A percentile compares a stretch with the other conserved stretches of the same genome.
Conservation (phyloP, 2,888 invertebrate genomes). For the Eupithecia tripunctaria region DNA sequence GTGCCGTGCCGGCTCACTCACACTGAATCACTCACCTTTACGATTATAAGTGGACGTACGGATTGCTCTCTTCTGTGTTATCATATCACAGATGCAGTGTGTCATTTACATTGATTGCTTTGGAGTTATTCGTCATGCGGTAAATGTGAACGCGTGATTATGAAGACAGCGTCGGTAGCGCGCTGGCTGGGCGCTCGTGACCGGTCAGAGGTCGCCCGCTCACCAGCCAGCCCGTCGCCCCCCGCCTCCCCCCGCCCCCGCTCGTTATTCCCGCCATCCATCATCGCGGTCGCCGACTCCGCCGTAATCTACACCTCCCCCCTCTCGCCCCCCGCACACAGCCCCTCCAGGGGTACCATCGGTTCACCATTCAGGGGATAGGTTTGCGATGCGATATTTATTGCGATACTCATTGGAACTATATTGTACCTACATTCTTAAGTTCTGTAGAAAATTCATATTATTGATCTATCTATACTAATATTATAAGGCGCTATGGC, state of each 20-base stretch:
- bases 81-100: no score
- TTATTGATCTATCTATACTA: no score
- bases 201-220: background rate
- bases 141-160: background rate
- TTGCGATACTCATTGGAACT: no score
- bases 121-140: no score
- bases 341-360: background rate
- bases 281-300: conserved; percentile 63
- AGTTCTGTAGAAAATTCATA: no score
- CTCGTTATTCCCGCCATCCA: conserved; percentile 76
- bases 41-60: background rate
- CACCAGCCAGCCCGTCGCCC: background rate
- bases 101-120: no score
- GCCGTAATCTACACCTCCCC: conserved; percentile 5
- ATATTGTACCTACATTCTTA: no score
- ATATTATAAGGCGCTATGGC: no score
- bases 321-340: background rate
- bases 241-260: conserved; percentile 26
- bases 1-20: no score
- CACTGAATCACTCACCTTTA: background rate
- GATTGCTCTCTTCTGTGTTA: background rate
- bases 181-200: background rate
- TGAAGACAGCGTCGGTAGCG: background rate
- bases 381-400: no score
- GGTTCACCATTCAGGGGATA: no score